Evolutionary conservation across 2,797 vertebrate species (phyloP), one percentile per base, ranked within the genome.

Genomic region (Crenichthys baileyi): DNA sequence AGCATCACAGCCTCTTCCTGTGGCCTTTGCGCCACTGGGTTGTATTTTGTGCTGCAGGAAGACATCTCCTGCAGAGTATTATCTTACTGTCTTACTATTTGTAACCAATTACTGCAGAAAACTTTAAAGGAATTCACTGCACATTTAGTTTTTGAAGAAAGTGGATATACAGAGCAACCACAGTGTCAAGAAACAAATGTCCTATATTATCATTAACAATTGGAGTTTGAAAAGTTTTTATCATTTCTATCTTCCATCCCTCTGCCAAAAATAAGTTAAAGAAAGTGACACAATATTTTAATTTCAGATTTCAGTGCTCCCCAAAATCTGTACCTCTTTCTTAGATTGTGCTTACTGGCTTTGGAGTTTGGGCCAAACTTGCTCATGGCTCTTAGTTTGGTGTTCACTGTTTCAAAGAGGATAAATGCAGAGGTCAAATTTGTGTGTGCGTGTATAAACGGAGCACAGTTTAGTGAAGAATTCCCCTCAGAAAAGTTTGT

Each of bases 401-500:
- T 22, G 65, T 39, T 77, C 48, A n/a, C 18, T 58, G 31, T 20
- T 55, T 70, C 48, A 29, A 63, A 75, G 22, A 12, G 20, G 7
- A 65, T 58, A 36, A 18, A 77, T 55, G 20, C 13, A 36, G 48
- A 55, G 46, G 70, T 65, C 24, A 78, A 41, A 26, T 29, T 55
- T 12, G 15, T 72, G 22, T 72, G 50, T 9, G 16, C 31, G 1
- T 5, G 16, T 16, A 22, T 9, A 39, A 36, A 9, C 15, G 36
- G 56, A 56, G 24, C 16, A 7, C 39, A 36, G 31, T 48, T 73
- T 58, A 56, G 46, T 68, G 53, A 79, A 46, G 60, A 29, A 56
- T 31, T 46, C n/a, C 39, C 44, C 70, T 76, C 53, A 36, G 60
- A 36, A 61, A 73, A 36, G 22, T 79, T 74, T 73, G 63, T 70